phyloP scores from a whole-genome alignment of 2,888 invertebrate genomes.

The Idaea straminata region DNA sequence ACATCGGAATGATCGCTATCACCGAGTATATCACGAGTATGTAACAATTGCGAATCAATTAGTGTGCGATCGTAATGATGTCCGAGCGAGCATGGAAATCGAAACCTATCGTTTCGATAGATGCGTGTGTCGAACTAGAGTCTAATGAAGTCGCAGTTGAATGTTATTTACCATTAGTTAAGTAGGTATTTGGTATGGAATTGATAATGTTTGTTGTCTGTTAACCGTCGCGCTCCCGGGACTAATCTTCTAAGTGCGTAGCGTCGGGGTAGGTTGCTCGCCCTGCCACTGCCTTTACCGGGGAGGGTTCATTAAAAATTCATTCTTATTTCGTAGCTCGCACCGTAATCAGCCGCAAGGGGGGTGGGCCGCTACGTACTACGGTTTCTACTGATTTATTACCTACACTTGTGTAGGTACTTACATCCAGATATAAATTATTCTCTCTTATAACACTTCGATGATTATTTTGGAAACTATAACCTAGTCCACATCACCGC shows the following conservation, averaged over 20 bases:
- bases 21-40: conserved; percentile 13
- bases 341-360: conserved; percentile 69
- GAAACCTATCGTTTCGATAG: conserved; percentile 3
- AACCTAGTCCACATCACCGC: neutral
- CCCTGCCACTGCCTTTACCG: conserved; percentile 28
- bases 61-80: conserved; percentile 21
- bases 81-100: conserved; percentile 9
- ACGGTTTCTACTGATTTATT: conserved; percentile 62
- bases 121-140: neutral
- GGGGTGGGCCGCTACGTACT: conserved; percentile 48
- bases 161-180: conserved; percentile 18
- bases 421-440: neutral
- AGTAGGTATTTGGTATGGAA: conserved; percentile 37
- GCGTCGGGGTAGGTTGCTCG: conserved; percentile 36
- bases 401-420: conserved; percentile 23
- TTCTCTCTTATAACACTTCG: neutral
- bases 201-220: conserved; percentile 50
- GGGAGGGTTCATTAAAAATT: conserved; percentile 75
- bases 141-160: conserved; percentile 11
- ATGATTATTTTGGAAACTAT: neutral
- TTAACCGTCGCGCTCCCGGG: conserved; percentile 67
- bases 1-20: conserved; percentile 24
- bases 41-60: conserved; percentile 27
- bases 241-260: conserved; percentile 79
- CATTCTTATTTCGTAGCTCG: conserved; percentile 76